Conservation (phyloP, 2,888 invertebrate genomes). For the Melangyna quadrimaculata region DNA sequence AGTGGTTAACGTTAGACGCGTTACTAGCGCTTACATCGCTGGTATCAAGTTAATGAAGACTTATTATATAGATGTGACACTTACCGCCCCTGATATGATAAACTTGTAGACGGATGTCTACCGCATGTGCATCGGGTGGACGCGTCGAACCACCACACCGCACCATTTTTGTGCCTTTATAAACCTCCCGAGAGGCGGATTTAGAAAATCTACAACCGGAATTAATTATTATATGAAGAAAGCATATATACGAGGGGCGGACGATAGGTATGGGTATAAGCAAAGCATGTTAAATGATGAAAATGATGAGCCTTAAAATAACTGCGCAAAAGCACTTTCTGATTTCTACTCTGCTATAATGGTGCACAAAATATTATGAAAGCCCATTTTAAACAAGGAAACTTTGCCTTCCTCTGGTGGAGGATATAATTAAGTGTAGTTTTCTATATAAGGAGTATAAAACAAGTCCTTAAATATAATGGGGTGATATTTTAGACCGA, state of each 20-base stretch:
- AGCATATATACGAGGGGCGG: background rate
- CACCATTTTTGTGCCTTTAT: background rate
- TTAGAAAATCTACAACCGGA: slow-evolving; percentile 41
- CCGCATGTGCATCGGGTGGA: slow-evolving; percentile 6
- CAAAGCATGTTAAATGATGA: background rate
- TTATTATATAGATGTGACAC: slow-evolving; percentile 45
- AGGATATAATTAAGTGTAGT: slow-evolving; percentile 9
- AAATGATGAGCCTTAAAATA: slow-evolving; percentile 3
- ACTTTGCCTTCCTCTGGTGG: slow-evolving; percentile 5
- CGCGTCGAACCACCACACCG: background rate
- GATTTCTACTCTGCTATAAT: background rate
- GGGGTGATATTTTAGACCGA: background rate
- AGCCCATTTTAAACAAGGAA: background rate
- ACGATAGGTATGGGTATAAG: background rate
- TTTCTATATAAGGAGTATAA: background rate
- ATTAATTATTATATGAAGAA: slow-evolving; percentile 35
- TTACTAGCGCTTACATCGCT: slow-evolving; percentile 19
- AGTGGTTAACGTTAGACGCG: slow-evolving; percentile 48
- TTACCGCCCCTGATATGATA: slow-evolving; percentile 70
- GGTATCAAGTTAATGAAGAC: slow-evolving; percentile 36
- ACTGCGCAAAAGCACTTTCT: slow-evolving; percentile 16
- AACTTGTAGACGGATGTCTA: slow-evolving; percentile 49
- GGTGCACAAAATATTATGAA: background rate
- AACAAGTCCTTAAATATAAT: slow-evolving; percentile 11
- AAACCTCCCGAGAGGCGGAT: slow-evolving; percentile 23